A percentile compares a stretch with the other conserved stretches of the same genome.
These are phyloP conservation scores for Chelonus formosanus DNA, from an alignment of 2,888 invertebrate genomes.

Conservation along the genomic window DNA sequence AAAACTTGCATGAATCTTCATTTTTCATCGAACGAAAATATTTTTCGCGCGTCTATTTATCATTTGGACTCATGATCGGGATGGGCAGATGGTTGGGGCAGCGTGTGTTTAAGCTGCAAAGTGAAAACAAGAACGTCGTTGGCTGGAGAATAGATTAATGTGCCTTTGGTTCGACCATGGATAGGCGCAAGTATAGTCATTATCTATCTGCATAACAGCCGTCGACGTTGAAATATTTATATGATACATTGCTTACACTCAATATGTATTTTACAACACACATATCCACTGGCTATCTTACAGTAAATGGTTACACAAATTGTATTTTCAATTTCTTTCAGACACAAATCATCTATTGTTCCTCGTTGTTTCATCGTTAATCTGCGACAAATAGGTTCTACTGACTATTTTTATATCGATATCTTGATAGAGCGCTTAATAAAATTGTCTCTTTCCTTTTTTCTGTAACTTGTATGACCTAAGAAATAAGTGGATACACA, in stretches of 20 bases:
- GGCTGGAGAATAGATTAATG: slow-evolving; percentile 22
- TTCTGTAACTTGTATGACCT: too few species aligned
- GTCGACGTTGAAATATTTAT: slow-evolving; percentile 23
- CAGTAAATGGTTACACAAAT: slow-evolving; percentile 4
- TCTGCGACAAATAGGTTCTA: slow-evolving; percentile 15
- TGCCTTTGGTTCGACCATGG: slow-evolving; percentile 22
- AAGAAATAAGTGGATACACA: too few species aligned
- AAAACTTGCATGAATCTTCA: background rate
- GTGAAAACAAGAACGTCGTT: slow-evolving; percentile 22
- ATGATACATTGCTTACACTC: slow-evolving; percentile 26
- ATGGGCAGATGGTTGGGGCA: slow-evolving; percentile 2
- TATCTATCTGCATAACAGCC: slow-evolving; percentile 24
- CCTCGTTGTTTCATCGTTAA: background rate
- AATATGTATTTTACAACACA: background rate
- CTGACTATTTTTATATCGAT: slow-evolving; percentile 6
- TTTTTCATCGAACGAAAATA: slow-evolving; percentile 12
- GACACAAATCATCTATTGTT: slow-evolving; percentile 18
- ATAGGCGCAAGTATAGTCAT: slow-evolving; percentile 20
- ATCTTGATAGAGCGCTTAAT: too few species aligned
- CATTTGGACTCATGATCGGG: background rate
- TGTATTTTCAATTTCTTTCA: slow-evolving; percentile 11
- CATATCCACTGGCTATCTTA: background rate
- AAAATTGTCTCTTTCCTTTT: too few species aligned
- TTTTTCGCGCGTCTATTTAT: slow-evolving; percentile 18
- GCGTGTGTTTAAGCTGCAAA: slow-evolving; percentile 14